Evolutionary conservation across 2,113 vertebrate genomes (phyloP).

Genomic region (Rousettus leschenaultii): DNA sequence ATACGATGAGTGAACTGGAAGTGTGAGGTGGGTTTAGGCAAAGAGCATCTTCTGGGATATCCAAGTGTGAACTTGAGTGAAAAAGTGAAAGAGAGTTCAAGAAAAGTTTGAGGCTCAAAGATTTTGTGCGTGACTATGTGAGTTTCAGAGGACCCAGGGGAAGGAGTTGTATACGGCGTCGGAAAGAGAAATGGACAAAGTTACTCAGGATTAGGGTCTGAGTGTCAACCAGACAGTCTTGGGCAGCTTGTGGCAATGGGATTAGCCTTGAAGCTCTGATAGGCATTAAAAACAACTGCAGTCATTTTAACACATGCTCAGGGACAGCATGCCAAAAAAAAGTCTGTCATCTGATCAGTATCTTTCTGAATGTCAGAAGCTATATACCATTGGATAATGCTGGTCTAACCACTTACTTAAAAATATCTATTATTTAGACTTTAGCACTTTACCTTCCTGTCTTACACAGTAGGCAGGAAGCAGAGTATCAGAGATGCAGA

Average conservation of each 20-base stretch:
- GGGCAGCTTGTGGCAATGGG: rapidly evolving
- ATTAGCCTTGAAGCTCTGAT: not conserved
- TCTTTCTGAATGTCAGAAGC: not conserved
- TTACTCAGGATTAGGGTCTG: not conserved
- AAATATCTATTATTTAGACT: not conserved
- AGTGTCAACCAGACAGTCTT: not conserved
- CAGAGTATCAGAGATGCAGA: not conserved
- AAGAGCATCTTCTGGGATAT: not conserved
- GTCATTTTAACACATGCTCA: not conserved
- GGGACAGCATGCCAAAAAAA: not conserved
- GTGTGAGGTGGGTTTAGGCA: not conserved
- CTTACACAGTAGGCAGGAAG: not conserved
- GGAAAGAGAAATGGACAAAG: not conserved
- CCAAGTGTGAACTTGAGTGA: not conserved
- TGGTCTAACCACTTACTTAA: not conserved
- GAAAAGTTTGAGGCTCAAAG: not conserved
- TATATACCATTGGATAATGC: not conserved
- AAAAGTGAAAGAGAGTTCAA: not conserved
- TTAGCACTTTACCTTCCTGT: not conserved
- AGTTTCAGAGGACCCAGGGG: not conserved
- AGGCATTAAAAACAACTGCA: not conserved
- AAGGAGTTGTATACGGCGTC: too few species aligned
- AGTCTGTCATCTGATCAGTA: not conserved
- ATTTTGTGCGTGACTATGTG: not conserved
- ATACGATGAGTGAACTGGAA: not conserved